Evolutionary conservation across 2,113 vertebrate species (phyloP), one percentile per base, ranked within the genome.

Genomic region (Platysteira castanea): DNA sequence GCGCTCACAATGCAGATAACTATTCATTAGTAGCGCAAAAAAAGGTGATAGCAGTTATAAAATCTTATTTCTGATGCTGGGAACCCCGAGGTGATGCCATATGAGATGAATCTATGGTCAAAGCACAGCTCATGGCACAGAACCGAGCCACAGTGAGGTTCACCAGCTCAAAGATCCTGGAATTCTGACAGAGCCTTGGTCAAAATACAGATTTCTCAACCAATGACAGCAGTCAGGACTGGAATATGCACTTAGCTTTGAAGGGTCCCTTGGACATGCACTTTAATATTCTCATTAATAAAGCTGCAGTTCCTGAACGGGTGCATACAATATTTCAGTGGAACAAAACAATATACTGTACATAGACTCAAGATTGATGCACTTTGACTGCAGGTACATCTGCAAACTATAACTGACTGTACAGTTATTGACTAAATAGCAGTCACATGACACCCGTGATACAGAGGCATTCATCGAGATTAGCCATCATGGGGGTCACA

Each of bases 61-160:
- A 89, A 65, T 60, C 9, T 41, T 42, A 24, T 90, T 81, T 84
- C 67, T 93, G 18, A 26, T 83, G 16, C 20, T 76, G 41, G 21
- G 18, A 77, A 33, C 20, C 18, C 8, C 0, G 0, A 70, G 50
- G 44, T 42, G 19, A 44, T 63, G 47, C 5, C 1, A 0, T 59
- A 60, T 35, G 18, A 60, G 71, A 42, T 23, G 11, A 30, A 59
- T 15, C 7, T n/a, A 10, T 46, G 52, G 28, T 54, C 53, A 89
- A 41, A 28, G 30, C 13, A 60, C 44, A 64, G 49, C 26, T 39
- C 0, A 0, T 9, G n/a, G 41, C 0, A 0, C 42, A 53, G 15
- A 44, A 57, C 24, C 11, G 33, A 47, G 49, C 21, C 19, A n/a
- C 30, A 11, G 23, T 46, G 44, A 82, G 6, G 21, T 57, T 67